Percentiles rank a stretch among this genome's conserved stretches.
phyloP scores from a whole-genome alignment of 2,797 vertebrate species.

The Bradypodion ventrale region DNA sequence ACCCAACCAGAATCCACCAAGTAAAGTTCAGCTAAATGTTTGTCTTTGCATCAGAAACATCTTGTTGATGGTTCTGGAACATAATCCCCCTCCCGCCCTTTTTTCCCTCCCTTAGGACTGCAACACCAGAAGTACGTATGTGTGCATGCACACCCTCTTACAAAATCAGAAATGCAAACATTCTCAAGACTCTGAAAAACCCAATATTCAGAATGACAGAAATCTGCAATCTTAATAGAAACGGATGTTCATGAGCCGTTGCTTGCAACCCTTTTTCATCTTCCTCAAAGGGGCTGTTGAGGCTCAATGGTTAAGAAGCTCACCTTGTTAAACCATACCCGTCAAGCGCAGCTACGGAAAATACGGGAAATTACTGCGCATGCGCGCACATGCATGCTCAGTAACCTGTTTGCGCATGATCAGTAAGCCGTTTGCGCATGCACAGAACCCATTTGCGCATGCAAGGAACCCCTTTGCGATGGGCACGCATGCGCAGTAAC shows the following conservation, averaged over 20 bases:
- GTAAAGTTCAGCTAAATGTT: constrained; percentile 6
- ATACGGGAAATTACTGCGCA: too few relatives aligned
- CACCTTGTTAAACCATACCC: too few relatives aligned
- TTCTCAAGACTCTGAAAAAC: not conserved
- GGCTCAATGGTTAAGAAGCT: too few relatives aligned
- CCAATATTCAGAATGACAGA: not conserved
- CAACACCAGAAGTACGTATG: not conserved
- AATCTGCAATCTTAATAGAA: not conserved
- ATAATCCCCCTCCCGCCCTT: not conserved
- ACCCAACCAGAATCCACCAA: not conserved
- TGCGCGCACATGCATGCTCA: too few relatives aligned
- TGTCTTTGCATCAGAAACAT: constrained; percentile 10
- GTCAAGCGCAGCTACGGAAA: too few relatives aligned
- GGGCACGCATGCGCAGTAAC: too few relatives aligned
- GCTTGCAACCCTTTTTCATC: too few relatives aligned
- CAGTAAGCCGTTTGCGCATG: too few relatives aligned
- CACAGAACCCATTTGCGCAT: too few relatives aligned
- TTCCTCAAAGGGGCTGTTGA: too few relatives aligned
- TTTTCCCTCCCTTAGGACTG: not conserved
- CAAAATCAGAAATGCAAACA: not conserved
- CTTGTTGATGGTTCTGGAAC: not conserved
- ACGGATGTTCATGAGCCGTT: not conserved
- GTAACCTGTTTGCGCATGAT: too few relatives aligned
- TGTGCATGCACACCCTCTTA: not conserved
- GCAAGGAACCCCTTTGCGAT: too few relatives aligned